Conservation (phyloP, 1,140 invertebrate species). For the Zaprionus camerounensis region DNA sequence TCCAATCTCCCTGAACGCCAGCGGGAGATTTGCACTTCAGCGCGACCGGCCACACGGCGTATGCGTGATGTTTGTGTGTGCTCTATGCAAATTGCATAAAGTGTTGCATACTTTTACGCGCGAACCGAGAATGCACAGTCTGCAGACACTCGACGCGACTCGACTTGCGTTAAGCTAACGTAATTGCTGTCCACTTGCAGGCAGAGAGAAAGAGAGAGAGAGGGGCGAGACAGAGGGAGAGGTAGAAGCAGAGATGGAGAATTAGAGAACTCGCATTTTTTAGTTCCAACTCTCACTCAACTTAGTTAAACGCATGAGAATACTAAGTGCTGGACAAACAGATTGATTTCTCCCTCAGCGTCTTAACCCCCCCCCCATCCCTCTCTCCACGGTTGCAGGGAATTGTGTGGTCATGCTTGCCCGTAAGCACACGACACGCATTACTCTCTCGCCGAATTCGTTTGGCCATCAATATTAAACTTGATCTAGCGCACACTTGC, state of each 20-base stretch:
- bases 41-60: constrained; percentile 49
- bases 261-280: background rate
- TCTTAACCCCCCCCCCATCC: background rate
- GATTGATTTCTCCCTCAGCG: background rate
- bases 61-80: constrained; percentile 50
- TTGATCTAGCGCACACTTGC: constrained; percentile 13
- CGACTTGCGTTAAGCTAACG: background rate
- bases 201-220: background rate
- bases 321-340: constrained; percentile 7
- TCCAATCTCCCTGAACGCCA: constrained; percentile 34
- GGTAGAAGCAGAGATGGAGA: background rate
- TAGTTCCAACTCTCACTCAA: background rate
- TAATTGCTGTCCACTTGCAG: background rate
- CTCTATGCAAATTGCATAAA: constrained; percentile 60
- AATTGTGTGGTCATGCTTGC: background rate
- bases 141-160: too few species aligned
- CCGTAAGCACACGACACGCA: background rate
- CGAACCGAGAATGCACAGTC: background rate
- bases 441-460: background rate
- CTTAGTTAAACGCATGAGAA: background rate
- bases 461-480: constrained; percentile 28
- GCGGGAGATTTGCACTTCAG: constrained; percentile 32
- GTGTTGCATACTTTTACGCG: constrained; percentile 37
- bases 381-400: background rate
- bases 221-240: background rate